Conservation (phyloP, 2,113 vertebrate genomes). For the Phasianus colchicus region DNA sequence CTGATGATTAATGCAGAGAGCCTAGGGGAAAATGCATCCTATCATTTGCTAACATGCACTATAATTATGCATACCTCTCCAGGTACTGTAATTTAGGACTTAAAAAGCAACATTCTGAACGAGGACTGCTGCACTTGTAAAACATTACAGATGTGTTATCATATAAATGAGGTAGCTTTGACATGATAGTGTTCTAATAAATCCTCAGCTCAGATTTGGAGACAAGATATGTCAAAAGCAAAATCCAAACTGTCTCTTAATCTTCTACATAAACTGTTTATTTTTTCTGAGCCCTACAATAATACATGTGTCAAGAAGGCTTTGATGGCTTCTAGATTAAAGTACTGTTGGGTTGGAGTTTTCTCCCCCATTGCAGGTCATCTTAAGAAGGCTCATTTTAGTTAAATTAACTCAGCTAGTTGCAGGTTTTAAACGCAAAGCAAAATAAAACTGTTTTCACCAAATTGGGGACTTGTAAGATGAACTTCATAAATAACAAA, state of each 20-base stretch:
- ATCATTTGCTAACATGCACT: slow-evolving; percentile 84
- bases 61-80: slow-evolving; percentile 87
- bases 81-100: slow-evolving; percentile 87
- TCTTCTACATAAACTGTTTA: slow-evolving; percentile 88
- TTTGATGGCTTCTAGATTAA: slow-evolving; percentile 84
- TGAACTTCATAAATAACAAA: slow-evolving; percentile 78
- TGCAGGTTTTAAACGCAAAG: slow-evolving; percentile 71
- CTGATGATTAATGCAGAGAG: slow-evolving; percentile 86
- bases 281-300: slow-evolving; percentile 86
- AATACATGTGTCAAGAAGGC: slow-evolving; percentile 80
- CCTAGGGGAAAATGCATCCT: slow-evolving; percentile 82
- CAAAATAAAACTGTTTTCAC: slow-evolving; percentile 69
- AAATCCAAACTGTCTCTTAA: slow-evolving; percentile 84
- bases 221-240: slow-evolving; percentile 86
- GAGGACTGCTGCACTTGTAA: slow-evolving; percentile 82
- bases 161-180: slow-evolving; percentile 87
- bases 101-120: slow-evolving; percentile 85
- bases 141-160: slow-evolving; percentile 89
- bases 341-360: slow-evolving; percentile 63
- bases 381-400: slow-evolving; percentile 78
- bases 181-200: slow-evolving; percentile 84
- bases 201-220: slow-evolving; percentile 84
- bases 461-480: slow-evolving; percentile 66
- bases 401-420: slow-evolving; percentile 81
- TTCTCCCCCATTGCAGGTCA: slow-evolving; percentile 69